Evolutionary conservation across 1,140 invertebrate species (phyloP).

Genomic region (Diachasma alloeum): DNA sequence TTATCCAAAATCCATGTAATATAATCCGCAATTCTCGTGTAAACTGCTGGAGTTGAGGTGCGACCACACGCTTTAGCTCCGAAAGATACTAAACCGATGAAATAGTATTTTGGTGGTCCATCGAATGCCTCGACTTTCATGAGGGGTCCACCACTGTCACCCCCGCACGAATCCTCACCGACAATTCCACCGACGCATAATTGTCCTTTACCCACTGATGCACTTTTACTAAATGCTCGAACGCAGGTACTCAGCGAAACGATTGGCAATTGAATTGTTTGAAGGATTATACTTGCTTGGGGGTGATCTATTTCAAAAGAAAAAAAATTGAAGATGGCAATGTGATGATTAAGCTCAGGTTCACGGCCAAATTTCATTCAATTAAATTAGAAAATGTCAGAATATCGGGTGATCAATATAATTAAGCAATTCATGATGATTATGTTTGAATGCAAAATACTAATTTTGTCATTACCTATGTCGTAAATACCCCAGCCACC

Average conservation of each 20-base stretch:
- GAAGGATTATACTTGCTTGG: conserved; percentile 50
- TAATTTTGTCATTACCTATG: conserved; percentile 35
- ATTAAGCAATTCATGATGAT: no score
- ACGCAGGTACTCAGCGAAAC: conserved; percentile 55
- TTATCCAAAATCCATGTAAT: conserved; percentile 67
- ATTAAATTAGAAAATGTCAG: no score
- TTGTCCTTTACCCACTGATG: conserved; percentile 56
- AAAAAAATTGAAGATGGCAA: no score
- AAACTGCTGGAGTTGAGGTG: conserved; percentile 64
- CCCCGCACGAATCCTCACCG: conserved; percentile 70
- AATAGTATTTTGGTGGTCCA: conserved; percentile 59
- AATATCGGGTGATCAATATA: no score
- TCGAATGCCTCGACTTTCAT: conserved; percentile 64
- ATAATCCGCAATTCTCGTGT: conserved; percentile 66
- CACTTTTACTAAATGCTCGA: conserved; percentile 57
- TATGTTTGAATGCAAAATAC: no score
- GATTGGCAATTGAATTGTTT: conserved; percentile 61
- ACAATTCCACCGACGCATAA: conserved; percentile 69
- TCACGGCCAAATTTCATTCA: no score
- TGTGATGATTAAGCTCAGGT: no score
- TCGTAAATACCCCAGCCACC: conserved; percentile 67
- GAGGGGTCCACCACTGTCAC: conserved; percentile 75
- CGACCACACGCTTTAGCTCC: conserved; percentile 69
- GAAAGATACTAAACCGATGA: conserved; percentile 75
- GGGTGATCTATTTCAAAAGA: conserved; percentile 30